phyloP scores from a whole-genome alignment of 2,888 invertebrate genomes.

The Arge pagana region DNA sequence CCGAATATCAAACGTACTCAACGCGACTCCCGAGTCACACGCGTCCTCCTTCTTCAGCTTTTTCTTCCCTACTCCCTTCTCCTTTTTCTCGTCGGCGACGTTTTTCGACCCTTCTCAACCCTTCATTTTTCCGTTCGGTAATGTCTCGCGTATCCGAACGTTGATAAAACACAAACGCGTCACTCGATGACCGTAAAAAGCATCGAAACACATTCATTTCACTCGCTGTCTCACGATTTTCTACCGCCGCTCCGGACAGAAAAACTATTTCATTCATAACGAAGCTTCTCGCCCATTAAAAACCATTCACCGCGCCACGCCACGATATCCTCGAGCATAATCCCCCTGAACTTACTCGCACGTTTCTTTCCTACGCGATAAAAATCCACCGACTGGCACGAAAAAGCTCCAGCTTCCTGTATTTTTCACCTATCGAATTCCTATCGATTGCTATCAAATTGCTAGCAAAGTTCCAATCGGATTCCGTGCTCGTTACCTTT shows the following conservation, averaged over 20 bases:
- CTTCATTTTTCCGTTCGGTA: slow-evolving; percentile 1
- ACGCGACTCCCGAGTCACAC: slow-evolving; percentile 8
- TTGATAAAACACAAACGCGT: slow-evolving; percentile 29
- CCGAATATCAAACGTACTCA: neutral
- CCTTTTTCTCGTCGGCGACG: slow-evolving; percentile 14
- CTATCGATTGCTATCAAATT: too few species aligned
- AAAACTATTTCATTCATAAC: slow-evolving; percentile 25
- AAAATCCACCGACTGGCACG: too few species aligned
- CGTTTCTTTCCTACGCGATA: too few species aligned
- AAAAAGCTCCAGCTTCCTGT: too few species aligned
- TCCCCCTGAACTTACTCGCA: too few species aligned
- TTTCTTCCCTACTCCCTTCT: slow-evolving; percentile 17
- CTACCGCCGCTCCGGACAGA: slow-evolving; percentile 23
- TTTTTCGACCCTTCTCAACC: neutral
- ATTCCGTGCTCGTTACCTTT: too few species aligned
- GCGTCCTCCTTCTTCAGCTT: slow-evolving; percentile 13
- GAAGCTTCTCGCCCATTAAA: slow-evolving; percentile 23
- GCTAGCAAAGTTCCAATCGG: too few species aligned
- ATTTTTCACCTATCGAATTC: too few species aligned
- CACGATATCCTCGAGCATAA: too few species aligned
- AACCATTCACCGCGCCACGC: too few species aligned
- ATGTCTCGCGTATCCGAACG: slow-evolving; percentile 2
- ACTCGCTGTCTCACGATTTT: slow-evolving; percentile 39
- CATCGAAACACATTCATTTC: slow-evolving; percentile 33
- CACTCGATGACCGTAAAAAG: too few species aligned